These are phyloP conservation scores for Neopelma chrysocephalum DNA, from an alignment of 2,797 vertebrate genomes.

Conservation along the genomic window DNA sequence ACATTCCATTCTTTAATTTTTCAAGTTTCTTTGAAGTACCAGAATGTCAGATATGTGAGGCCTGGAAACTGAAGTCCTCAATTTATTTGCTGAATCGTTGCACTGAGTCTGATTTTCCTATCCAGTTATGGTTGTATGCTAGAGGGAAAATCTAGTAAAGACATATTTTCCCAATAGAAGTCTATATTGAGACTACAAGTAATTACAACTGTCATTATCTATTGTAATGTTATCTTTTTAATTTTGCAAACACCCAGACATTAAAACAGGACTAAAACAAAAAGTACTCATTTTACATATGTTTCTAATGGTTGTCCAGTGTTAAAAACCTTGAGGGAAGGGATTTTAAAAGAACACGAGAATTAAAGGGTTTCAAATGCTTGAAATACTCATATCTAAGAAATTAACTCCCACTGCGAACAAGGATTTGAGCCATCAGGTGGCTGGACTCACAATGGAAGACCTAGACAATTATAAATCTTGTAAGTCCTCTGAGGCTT, in stretches of 20 bases:
- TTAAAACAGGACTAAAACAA: conserved; percentile 29
- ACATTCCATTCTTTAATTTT: not conserved
- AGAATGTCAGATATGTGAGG: not conserved
- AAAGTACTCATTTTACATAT: not conserved
- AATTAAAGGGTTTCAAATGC: conserved; percentile 33
- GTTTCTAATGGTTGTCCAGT: conserved; percentile 5
- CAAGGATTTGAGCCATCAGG: not conserved
- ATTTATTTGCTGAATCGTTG: conserved; percentile 3
- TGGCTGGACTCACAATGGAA: not conserved
- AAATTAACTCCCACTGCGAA: not conserved
- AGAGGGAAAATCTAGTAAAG: not conserved
- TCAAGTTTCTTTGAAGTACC: not conserved
- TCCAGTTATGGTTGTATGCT: not conserved
- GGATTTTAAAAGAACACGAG: conserved; percentile 18
- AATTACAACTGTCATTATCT: conserved; percentile 43
- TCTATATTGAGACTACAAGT: conserved; percentile 19
- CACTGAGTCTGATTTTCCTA: not conserved
- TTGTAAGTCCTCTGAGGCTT: not conserved
- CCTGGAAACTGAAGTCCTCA: conserved; percentile 8
- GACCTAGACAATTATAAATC: not conserved
- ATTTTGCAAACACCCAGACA: conserved; percentile 22
- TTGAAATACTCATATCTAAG: not conserved
- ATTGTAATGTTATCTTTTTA: conserved; percentile 23
- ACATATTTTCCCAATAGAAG: not conserved
- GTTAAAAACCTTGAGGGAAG: conserved; percentile 7